These are phyloP conservation scores for Drosophila ficusphila DNA, from an alignment of 1,140 invertebrate genomes.

Conservation along the genomic window DNA sequence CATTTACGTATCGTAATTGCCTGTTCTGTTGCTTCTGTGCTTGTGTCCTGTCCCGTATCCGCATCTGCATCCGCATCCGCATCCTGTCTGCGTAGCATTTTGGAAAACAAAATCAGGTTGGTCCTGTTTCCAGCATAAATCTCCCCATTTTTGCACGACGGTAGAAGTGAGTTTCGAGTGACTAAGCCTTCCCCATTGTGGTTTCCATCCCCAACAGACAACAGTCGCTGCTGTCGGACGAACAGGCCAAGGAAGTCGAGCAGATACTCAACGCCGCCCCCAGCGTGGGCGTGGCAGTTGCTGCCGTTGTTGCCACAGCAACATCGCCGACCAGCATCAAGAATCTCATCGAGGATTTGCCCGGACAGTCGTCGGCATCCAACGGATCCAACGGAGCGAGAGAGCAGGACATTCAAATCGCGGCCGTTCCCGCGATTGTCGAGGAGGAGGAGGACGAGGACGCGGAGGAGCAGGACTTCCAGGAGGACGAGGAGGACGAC, in stretches of 20 bases:
- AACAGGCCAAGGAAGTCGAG: slow-evolving; percentile 93
- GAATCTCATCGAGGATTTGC: slow-evolving; percentile 74
- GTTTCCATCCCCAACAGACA: slow-evolving; percentile 86
- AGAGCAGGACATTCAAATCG: slow-evolving; percentile 59
- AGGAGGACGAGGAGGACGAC: slow-evolving; percentile 39
- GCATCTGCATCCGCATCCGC: too few species aligned
- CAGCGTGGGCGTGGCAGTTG: slow-evolving; percentile 70
- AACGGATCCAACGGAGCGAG: slow-evolving; percentile 30
- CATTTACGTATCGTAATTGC: slow-evolving; percentile 57
- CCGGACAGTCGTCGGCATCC: slow-evolving; percentile 13
- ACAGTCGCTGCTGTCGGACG: slow-evolving; percentile 91
- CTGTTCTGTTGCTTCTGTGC: slow-evolving; percentile 57
- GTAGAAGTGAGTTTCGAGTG: too few species aligned
- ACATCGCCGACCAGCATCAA: slow-evolving; percentile 80
- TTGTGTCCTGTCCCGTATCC: slow-evolving; percentile 55
- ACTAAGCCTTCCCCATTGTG: too few species aligned
- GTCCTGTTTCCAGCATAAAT: slow-evolving; percentile 70
- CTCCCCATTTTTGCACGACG: neutral
- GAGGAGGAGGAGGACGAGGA: slow-evolving; percentile 32
- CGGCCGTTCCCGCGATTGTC: slow-evolving; percentile 46
- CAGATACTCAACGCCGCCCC: slow-evolving; percentile 88
- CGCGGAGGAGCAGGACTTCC: slow-evolving; percentile 2
- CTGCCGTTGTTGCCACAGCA: slow-evolving; percentile 79
- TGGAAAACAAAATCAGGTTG: slow-evolving; percentile 92
- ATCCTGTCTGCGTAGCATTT: slow-evolving; percentile 86